Evolutionary conservation across 2,888 invertebrate species (phyloP).

Genomic region (Lepetodrilus schrolli): DNA sequence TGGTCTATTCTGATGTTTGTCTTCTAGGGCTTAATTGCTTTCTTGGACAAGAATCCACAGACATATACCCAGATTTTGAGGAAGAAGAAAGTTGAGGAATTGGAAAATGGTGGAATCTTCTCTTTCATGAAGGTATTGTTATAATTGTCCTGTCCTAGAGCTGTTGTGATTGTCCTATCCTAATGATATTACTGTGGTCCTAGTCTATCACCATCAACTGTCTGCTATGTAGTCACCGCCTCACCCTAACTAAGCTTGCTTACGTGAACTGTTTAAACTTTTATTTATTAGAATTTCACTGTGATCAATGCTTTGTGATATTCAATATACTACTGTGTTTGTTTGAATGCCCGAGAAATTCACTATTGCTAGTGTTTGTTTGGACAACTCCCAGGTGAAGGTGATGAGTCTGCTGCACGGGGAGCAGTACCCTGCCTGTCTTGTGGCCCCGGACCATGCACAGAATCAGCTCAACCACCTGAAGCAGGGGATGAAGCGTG

Average conservation of each 20-base stretch:
- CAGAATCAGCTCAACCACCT: constrained; percentile 52
- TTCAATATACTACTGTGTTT: too few species aligned
- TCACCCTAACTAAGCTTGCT: too few species aligned
- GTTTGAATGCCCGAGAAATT: too few species aligned
- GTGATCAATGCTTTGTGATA: too few species aligned
- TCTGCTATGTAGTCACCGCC: too few species aligned
- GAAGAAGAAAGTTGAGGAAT: constrained; percentile 64
- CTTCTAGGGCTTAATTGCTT: constrained; percentile 58
- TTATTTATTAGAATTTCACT: too few species aligned
- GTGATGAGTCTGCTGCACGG: constrained; percentile 61
- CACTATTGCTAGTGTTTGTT: too few species aligned
- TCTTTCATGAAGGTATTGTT: constrained; percentile 62
- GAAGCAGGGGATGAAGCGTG: constrained; percentile 62
- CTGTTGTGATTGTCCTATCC: too few species aligned
- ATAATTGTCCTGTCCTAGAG: too few species aligned
- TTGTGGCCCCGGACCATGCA: constrained; percentile 59
- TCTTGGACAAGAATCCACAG: constrained; percentile 60
- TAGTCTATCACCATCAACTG: too few species aligned
- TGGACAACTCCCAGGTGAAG: constrained; percentile 53
- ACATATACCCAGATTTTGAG: constrained; percentile 54
- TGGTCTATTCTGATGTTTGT: neutral
- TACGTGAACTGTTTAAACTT: too few species aligned
- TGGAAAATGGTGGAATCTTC: constrained; percentile 59
- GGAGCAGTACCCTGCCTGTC: constrained; percentile 54
- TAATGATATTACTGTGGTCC: too few species aligned